Conservation (phyloP, 2,797 vertebrate species). For the Poliocrania exsul region DNA sequence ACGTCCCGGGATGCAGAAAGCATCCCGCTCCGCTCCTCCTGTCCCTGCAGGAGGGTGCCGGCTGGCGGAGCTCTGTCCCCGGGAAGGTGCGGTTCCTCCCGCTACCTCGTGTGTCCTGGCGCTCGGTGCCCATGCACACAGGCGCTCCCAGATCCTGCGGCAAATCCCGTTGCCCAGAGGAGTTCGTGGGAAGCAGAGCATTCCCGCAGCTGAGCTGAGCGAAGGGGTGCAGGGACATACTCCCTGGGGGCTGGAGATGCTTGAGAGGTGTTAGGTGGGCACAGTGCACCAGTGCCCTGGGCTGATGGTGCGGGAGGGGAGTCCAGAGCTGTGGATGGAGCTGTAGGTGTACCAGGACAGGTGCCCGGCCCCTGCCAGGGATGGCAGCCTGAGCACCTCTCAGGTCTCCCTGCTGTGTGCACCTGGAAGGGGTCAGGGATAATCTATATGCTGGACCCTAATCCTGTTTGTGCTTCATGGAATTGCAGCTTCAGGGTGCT, state of each 20-base stretch:
- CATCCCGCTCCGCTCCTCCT: background rate
- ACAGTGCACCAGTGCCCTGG: fast-evolving
- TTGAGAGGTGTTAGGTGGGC: background rate
- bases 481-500: background rate
- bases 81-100: fast-evolving
- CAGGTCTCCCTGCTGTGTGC: background rate
- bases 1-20: fast-evolving
- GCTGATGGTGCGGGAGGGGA: background rate
- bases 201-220: background rate
- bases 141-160: fast-evolving
- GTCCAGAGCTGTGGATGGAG: background rate
- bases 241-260: background rate
- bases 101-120: fast-evolving
- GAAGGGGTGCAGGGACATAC: background rate
- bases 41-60: fast-evolving
- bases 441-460: background rate
- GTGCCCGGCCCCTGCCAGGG: no score
- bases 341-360: background rate
- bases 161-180: background rate
- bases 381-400: background rate
- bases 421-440: background rate
- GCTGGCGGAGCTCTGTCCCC: background rate
- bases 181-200: background rate
- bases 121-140: fast-evolving
- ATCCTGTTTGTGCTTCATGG: fast-evolving